Evolutionary conservation across 2,888 invertebrate species (phyloP).

Genomic region (Leucophora obtusa): DNA sequence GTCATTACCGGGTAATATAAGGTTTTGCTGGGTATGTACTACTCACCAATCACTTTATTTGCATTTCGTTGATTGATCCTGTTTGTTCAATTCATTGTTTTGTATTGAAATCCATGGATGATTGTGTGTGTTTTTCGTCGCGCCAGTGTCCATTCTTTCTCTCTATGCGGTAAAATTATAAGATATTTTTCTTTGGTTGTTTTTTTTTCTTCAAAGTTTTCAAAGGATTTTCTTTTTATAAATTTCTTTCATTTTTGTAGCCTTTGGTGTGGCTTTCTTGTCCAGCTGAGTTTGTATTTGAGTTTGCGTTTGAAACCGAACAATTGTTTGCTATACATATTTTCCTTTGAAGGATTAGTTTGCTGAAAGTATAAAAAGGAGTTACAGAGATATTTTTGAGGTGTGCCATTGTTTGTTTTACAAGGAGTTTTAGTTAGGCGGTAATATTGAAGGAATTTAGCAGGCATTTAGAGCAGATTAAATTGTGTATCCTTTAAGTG

Average conservation of each 20-base stretch:
- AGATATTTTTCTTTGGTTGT: constrained; percentile 55
- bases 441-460: constrained; percentile 65
- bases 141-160: constrained; percentile 39
- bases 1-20: too few species aligned
- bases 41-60: constrained; percentile 66
- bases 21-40: too few species aligned
- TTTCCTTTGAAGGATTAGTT: constrained; percentile 55
- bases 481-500: constrained; percentile 26
- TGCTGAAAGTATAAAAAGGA: constrained; percentile 25
- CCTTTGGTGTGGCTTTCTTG: constrained; percentile 57
- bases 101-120: constrained; percentile 14
- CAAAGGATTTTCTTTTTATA: constrained; percentile 53
- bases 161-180: constrained; percentile 72
- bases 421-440: constrained; percentile 66
- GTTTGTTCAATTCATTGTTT: constrained; percentile 66
- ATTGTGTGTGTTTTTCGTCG: constrained; percentile 31
- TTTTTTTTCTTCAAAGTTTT: constrained; percentile 33
- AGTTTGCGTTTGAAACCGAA: constrained; percentile 29
- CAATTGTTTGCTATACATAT: constrained; percentile 49
- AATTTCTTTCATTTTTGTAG: constrained; percentile 18
- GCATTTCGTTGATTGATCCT: constrained; percentile 71
- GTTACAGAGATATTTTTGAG: constrained; percentile 30
- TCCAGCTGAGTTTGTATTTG: constrained; percentile 68
- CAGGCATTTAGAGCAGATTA: constrained; percentile 59
- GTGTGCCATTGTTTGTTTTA: constrained; percentile 42